These are phyloP conservation scores for Epinotia ramella DNA, from an alignment of 2,888 invertebrate species.

Conservation along the genomic window DNA sequence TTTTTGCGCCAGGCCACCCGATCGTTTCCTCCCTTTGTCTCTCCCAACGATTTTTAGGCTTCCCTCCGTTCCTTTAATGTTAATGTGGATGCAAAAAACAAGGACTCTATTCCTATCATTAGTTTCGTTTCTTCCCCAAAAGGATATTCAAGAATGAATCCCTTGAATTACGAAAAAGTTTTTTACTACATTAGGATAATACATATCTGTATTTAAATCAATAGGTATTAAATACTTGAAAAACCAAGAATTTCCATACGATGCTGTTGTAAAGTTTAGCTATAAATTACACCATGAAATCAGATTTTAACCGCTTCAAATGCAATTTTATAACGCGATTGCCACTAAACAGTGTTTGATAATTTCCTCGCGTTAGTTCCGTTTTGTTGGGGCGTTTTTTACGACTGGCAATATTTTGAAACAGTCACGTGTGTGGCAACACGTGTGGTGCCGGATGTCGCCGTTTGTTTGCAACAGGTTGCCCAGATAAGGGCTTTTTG, in stretches of 20 bases:
- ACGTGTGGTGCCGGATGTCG: slow-evolving; percentile 55
- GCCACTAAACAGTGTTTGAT: slow-evolving; percentile 29
- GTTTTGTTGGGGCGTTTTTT: slow-evolving; percentile 52
- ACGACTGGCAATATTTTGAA: slow-evolving; percentile 63
- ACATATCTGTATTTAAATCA: too few relatives aligned
- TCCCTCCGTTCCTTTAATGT: slow-evolving; percentile 69
- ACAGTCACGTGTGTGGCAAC: slow-evolving; percentile 49
- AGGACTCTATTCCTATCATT: slow-evolving; percentile 35
- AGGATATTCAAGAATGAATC: neutral
- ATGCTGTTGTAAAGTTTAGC: neutral
- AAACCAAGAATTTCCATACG: neutral
- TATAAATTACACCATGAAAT: slow-evolving; percentile 18
- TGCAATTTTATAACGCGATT: slow-evolving; percentile 13
- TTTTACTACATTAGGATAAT: too few relatives aligned
- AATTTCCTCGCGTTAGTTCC: slow-evolving; percentile 44
- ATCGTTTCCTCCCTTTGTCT: slow-evolving; percentile 80
- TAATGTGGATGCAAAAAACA: slow-evolving; percentile 64
- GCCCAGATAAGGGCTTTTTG: slow-evolving; percentile 47
- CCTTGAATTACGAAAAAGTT: neutral
- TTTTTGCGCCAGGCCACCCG: slow-evolving; percentile 76
- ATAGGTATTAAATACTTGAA: neutral
- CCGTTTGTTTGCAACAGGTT: slow-evolving; percentile 48
- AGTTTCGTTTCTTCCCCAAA: neutral
- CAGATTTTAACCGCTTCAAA: slow-evolving; percentile 19
- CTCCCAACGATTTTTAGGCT: slow-evolving; percentile 75